Evolutionary conservation across 2,888 invertebrate genomes (phyloP).

Genomic region (Lamellibrachia columna): DNA sequence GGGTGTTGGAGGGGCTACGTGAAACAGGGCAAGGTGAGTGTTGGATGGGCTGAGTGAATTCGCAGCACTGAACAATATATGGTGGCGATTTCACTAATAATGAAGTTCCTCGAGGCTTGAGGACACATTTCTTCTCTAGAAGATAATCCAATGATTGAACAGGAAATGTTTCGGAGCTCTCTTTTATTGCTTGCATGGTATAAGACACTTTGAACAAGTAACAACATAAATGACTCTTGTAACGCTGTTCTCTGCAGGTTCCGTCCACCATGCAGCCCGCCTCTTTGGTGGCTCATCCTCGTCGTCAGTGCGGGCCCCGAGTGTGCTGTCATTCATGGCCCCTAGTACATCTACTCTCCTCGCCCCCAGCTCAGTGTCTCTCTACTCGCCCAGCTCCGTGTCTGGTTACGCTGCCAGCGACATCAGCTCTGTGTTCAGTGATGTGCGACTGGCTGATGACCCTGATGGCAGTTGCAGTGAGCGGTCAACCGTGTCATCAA

Average conservation of each 20-base stretch:
- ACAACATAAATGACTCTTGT: no score
- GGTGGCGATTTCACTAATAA: no score
- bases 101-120: no score
- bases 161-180: no score
- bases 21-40: background rate
- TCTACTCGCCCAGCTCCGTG: background rate
- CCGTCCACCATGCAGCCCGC: background rate
- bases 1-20: no score
- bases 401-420: background rate
- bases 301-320: background rate
- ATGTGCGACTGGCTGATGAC: background rate
- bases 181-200: no score
- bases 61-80: no score
- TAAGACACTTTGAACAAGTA: no score
- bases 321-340: background rate
- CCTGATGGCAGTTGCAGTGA: background rate
- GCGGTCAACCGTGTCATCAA: background rate
- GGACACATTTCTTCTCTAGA: no score
- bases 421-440: constrained; percentile 5
- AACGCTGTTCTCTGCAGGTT: background rate
- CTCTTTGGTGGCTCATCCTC: background rate
- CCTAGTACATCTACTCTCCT: background rate
- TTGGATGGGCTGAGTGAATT: background rate
- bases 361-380: background rate
- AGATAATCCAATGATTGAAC: no score